phyloP scores from a whole-genome alignment of 2,113 vertebrate genomes.

The Halcyon malimbica region DNA sequence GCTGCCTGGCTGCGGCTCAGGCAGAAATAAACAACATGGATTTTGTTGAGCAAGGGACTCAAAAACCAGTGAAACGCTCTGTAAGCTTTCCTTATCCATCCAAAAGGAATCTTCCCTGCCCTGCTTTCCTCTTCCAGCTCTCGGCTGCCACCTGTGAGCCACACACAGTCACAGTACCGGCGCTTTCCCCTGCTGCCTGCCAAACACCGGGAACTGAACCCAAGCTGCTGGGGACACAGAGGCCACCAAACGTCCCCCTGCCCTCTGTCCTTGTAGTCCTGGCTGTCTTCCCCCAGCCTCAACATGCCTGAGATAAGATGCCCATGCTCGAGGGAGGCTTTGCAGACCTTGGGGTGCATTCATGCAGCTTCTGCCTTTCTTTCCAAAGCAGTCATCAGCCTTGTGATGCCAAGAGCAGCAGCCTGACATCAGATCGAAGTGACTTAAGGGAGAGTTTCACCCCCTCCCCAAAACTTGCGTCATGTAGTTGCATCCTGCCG shows the following conservation, averaged over 20 bases:
- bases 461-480: not conserved
- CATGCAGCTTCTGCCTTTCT: not conserved
- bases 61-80: not conserved
- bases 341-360: not conserved
- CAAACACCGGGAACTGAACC: not conserved
- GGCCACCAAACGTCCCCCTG: not conserved
- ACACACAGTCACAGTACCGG: not conserved
- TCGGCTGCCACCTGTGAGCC: conserved; percentile 37
- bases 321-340: not conserved
- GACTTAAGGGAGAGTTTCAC: not conserved
- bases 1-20: not conserved
- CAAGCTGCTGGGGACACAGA: not conserved
- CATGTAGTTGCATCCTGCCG: not conserved
- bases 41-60: not conserved
- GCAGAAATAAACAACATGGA: not conserved
- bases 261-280: not conserved
- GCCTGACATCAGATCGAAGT: not conserved
- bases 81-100: not conserved
- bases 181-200: not conserved
- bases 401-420: not conserved
- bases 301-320: not conserved
- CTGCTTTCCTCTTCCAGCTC: conserved; percentile 22
- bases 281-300: not conserved
- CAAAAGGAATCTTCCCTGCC: not conserved
- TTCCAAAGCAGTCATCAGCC: not conserved